These are phyloP conservation scores for Pogoniulus pusillus DNA, from an alignment of 2,797 vertebrate genomes.

Conservation along the genomic window DNA sequence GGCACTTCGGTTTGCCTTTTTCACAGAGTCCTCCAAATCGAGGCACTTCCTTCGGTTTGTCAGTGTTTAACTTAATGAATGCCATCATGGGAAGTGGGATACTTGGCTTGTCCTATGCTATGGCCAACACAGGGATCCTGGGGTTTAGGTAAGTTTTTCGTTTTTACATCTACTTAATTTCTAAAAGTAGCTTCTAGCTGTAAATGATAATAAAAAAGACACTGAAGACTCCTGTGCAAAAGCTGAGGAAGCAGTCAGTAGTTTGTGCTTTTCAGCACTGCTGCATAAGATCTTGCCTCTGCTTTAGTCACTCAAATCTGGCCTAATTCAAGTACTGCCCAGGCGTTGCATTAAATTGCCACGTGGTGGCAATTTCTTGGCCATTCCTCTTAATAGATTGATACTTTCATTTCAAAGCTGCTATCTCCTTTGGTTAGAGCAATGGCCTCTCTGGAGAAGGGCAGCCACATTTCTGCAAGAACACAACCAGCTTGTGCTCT, in stretches of 20 bases:
- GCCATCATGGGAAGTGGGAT: constrained; percentile 96
- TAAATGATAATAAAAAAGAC: not conserved
- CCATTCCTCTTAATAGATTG: not conserved
- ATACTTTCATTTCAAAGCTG: not conserved
- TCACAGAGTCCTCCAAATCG: constrained; percentile 57
- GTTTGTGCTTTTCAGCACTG: not conserved
- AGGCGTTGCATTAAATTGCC: not conserved
- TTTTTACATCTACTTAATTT: not conserved
- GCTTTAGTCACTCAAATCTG: not conserved
- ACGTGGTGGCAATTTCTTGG: constrained; percentile 50
- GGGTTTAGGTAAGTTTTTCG: constrained; percentile 86
- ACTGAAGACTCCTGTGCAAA: not conserved
- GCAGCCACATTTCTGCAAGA: fast-evolving
- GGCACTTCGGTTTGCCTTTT: not conserved
- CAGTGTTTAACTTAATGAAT: constrained; percentile 95
- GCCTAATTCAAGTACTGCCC: not conserved
- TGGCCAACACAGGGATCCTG: constrained; percentile 90
- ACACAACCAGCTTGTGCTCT: not conserved
- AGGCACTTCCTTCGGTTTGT: constrained; percentile 87
- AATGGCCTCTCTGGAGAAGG: not conserved
- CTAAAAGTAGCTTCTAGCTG: not conserved
- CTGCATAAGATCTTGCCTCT: not conserved
- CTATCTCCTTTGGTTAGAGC: not conserved
- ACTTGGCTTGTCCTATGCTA: constrained; percentile 90
- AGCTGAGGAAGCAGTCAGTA: not conserved